A percentile compares a stretch with the other conserved stretches of the same genome.
Evolutionary conservation across 2,113 vertebrate species (phyloP).

Genomic region (Natator depressus): DNA sequence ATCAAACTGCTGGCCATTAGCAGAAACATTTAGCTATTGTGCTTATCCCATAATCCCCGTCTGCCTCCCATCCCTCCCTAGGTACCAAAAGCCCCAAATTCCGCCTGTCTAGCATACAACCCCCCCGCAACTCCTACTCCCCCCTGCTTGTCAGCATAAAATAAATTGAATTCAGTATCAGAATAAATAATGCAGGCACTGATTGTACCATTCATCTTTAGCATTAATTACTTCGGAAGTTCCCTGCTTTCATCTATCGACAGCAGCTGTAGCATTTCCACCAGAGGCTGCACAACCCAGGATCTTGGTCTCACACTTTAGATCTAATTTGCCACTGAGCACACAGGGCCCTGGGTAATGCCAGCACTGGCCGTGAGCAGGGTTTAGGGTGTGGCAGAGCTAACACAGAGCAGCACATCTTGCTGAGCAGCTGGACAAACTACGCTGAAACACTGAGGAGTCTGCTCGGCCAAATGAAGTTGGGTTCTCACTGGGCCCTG

Average conservation of each 20-base stretch:
- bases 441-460: too few species aligned
- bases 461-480: background rate
- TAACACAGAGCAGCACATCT: too few species aligned
- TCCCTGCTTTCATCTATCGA: background rate
- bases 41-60: background rate
- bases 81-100: background rate
- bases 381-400: too few species aligned
- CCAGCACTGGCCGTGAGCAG: too few species aligned
- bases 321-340: background rate
- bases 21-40: background rate
- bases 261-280: background rate
- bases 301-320: background rate
- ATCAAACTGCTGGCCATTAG: background rate
- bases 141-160: background rate
- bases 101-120: background rate
- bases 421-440: too few species aligned
- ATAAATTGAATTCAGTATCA: background rate
- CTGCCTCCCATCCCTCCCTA: background rate
- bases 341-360: background rate
- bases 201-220: background rate
- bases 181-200: background rate
- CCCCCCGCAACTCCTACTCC: too few species aligned
- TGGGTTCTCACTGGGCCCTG: background rate
- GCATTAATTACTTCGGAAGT: background rate
- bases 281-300: background rate